phyloP scores from a whole-genome alignment of 2,113 vertebrate genomes.

The Spea bombifrons region DNA sequence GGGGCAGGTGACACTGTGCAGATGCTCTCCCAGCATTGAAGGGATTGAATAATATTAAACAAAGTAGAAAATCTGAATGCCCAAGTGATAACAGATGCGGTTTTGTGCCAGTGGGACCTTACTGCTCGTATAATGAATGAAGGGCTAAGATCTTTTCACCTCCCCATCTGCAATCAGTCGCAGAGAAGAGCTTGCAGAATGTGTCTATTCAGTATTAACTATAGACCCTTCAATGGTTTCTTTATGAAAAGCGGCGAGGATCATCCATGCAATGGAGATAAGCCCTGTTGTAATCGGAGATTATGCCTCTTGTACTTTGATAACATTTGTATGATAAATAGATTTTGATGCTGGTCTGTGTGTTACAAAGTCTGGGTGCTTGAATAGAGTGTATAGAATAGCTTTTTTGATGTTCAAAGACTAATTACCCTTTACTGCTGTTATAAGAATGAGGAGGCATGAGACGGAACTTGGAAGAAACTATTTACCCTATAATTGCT shows the following conservation, averaged over 20 bases:
- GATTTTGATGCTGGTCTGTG: slow-evolving; percentile 36
- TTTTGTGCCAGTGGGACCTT: slow-evolving; percentile 39
- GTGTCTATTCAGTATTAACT: slow-evolving; percentile 36
- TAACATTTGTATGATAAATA: slow-evolving; percentile 49
- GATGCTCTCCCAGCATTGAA: slow-evolving; percentile 28
- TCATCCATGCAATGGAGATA: slow-evolving; percentile 39
- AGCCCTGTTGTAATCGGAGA: slow-evolving; percentile 43
- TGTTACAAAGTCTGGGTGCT: slow-evolving; percentile 28
- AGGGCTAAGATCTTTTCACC: slow-evolving; percentile 46
- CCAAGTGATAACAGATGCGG: slow-evolving; percentile 46
- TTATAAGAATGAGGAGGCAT: slow-evolving; percentile 10
- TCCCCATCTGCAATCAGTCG: slow-evolving; percentile 43
- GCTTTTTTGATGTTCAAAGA: slow-evolving; percentile 32
- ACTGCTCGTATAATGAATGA: slow-evolving; percentile 42
- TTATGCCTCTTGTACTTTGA: slow-evolving; percentile 48
- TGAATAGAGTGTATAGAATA: slow-evolving; percentile 7
- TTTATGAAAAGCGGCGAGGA: slow-evolving; percentile 31
- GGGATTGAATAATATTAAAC: slow-evolving; percentile 11
- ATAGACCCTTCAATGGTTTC: slow-evolving; percentile 30
- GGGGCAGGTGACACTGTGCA: slow-evolving; percentile 7
- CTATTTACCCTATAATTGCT: slow-evolving; percentile 9
- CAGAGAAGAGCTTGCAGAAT: slow-evolving; percentile 31
- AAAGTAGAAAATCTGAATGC: slow-evolving; percentile 29
- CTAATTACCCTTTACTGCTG: slow-evolving; percentile 36
- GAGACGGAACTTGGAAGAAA: slow-evolving; percentile 2